Conservation (phyloP, 2,113 vertebrate species). For the Butorides virescens region DNA sequence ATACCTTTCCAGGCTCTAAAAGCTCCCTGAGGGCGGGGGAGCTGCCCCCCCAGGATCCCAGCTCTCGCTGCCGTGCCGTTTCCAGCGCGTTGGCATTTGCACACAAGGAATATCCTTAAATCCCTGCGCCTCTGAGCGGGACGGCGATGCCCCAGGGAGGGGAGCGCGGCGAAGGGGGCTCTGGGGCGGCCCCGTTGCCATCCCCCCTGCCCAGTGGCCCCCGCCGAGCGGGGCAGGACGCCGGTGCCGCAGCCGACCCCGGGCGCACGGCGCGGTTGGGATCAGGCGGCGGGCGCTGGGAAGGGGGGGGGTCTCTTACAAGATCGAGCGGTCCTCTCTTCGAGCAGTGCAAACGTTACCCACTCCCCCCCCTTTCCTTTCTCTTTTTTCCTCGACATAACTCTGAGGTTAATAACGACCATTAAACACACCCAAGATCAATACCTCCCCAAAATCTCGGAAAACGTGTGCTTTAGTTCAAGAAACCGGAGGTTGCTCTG, state of each 20-base stretch:
- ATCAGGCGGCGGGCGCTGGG: rapidly evolving
- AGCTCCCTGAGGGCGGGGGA: neutral
- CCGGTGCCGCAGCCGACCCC: rapidly evolving
- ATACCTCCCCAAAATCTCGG: neutral
- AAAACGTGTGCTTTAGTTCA: neutral
- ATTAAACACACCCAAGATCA: neutral
- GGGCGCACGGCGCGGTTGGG: rapidly evolving
- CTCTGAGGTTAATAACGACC: neutral
- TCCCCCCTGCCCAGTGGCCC: neutral
- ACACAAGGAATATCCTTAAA: rapidly evolving
- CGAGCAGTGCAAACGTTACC: neutral
- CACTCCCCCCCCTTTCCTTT: neutral
- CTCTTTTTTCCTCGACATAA: neutral
- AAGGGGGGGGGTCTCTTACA: neutral
- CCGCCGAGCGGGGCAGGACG: rapidly evolving
- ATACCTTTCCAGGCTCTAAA: neutral
- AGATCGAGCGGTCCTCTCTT: neutral
- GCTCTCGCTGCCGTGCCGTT: neutral
- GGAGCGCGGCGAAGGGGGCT: neutral
- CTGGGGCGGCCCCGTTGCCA: rapidly evolving
- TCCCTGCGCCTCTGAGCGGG: rapidly evolving
- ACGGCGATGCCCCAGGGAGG: rapidly evolving
- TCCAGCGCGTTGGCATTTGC: neutral
- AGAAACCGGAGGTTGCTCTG: neutral
- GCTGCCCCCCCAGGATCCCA: rapidly evolving